phyloP scores from a whole-genome alignment of 2,113 vertebrate species.

The Hydrolagus affinis region DNA sequence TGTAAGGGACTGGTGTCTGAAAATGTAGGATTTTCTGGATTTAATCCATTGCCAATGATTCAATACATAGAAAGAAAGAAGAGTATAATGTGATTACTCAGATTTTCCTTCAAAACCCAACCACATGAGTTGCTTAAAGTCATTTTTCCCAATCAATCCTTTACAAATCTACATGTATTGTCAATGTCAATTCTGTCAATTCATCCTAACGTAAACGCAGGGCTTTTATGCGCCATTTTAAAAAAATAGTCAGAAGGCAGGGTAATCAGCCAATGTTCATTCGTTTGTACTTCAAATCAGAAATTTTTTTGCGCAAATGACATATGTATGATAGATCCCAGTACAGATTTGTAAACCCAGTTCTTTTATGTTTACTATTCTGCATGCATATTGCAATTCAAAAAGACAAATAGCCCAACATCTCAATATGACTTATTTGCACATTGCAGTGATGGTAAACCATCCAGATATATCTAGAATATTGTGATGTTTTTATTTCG shows the following conservation, averaged over 20 bases:
- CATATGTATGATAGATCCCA: not conserved
- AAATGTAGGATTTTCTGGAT: not conserved
- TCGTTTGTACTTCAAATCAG: too few species aligned
- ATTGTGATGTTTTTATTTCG: not conserved
- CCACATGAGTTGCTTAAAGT: not conserved
- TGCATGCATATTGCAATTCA: not conserved
- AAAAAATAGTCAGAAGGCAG: not conserved
- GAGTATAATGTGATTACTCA: not conserved
- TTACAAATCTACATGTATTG: not conserved
- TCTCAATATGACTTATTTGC: not conserved
- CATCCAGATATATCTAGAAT: not conserved
- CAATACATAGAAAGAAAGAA: not conserved
- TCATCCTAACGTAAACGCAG: not conserved
- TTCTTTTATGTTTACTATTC: not conserved
- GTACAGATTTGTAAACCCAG: not conserved
- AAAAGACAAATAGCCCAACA: not conserved
- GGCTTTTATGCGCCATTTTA: not conserved
- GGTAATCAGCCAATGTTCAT: too few species aligned
- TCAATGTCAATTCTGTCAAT: not conserved
- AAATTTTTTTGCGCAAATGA: too few species aligned
- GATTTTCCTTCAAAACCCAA: not conserved
- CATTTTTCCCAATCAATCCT: not conserved
- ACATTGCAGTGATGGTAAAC: not conserved
- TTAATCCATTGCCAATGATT: not conserved
- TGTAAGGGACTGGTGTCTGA: not conserved